A percentile compares a stretch with the other conserved stretches of the same genome.
These are phyloP conservation scores for Trissoscelio sp. DNA, from an alignment of 2,888 invertebrate genomes.

Conservation along the genomic window DNA sequence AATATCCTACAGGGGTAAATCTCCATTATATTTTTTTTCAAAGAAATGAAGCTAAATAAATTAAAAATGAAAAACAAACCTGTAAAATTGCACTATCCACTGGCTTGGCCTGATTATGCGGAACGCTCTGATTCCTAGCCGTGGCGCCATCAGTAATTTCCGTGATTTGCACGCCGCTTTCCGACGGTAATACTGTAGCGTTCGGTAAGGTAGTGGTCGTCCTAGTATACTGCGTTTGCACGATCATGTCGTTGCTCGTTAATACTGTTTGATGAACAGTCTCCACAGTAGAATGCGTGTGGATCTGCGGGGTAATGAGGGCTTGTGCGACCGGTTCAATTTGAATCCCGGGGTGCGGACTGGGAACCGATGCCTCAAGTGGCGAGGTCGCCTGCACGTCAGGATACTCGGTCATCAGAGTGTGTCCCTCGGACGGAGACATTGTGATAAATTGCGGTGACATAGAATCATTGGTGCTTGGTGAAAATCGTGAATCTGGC, in stretches of 20 bases:
- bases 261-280: conserved; percentile 82
- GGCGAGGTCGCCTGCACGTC: conserved; percentile 80
- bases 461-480: conserved; percentile 72
- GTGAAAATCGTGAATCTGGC: conserved; percentile 78
- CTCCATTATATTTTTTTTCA: too few species aligned
- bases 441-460: conserved; percentile 79
- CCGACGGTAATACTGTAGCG: conserved; percentile 76
- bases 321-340: conserved; percentile 81
- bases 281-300: conserved; percentile 80
- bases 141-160: conserved; percentile 76
- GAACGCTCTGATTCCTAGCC: conserved; percentile 9
- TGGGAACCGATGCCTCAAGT: conserved; percentile 80
- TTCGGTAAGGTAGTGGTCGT: conserved; percentile 81
- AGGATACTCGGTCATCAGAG: conserved; percentile 78
- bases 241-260: conserved; percentile 81
- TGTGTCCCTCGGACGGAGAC: conserved; percentile 80
- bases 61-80: too few species aligned
- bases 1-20: too few species aligned
- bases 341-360: conserved; percentile 79
- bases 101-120: conserved; percentile 22
- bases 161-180: conserved; percentile 79
- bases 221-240: conserved; percentile 81
- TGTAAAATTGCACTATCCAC: conserved; percentile 53
- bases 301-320: conserved; percentile 80
- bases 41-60: too few species aligned